Conservation (phyloP, 2,888 invertebrate genomes). For the Zaprionus bogoriensis region DNA sequence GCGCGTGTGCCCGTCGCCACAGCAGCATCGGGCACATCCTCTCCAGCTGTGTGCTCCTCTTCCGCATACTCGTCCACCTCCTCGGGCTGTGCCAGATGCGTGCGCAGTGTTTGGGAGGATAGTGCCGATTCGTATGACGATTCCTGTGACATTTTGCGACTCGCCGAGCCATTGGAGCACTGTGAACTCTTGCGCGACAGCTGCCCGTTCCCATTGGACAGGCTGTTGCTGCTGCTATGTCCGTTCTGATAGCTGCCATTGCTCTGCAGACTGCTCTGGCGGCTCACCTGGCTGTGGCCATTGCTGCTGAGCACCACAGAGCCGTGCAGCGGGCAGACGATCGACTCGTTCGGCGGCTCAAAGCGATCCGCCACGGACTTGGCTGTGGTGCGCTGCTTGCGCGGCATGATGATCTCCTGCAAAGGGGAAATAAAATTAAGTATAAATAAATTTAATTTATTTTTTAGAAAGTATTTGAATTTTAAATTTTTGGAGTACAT, state of each 20-base stretch:
- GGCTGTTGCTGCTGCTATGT: slow-evolving; percentile 55
- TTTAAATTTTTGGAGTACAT: too few relatives aligned
- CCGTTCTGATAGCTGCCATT: slow-evolving; percentile 71
- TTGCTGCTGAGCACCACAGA: slow-evolving; percentile 44
- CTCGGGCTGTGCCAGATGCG: slow-evolving; percentile 78
- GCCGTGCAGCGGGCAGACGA: slow-evolving; percentile 80
- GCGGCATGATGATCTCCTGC: slow-evolving; percentile 91
- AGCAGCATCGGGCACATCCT: slow-evolving; percentile 25
- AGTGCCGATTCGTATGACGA: slow-evolving; percentile 80
- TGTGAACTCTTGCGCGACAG: slow-evolving; percentile 78
- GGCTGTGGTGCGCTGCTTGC: slow-evolving; percentile 90
- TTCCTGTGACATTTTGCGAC: slow-evolving; percentile 68
- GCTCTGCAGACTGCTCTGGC: slow-evolving; percentile 63
- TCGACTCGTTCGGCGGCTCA: slow-evolving; percentile 79
- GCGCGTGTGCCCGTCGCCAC: slow-evolving; percentile 61
- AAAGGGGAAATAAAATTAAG: too few relatives aligned
- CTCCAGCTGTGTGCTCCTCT: slow-evolving; percentile 31
- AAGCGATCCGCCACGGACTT: slow-evolving; percentile 83
- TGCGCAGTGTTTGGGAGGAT: slow-evolving; percentile 77
- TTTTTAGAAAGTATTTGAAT: too few relatives aligned
- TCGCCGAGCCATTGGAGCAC: slow-evolving; percentile 67
- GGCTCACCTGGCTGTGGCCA: slow-evolving; percentile 64
- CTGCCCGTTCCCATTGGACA: slow-evolving; percentile 66
- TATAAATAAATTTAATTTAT: too few relatives aligned
- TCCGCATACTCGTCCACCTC: slow-evolving; percentile 75